Evolutionary conservation across 2,888 invertebrate genomes (phyloP).

Genomic region (Macropis europaea): DNA sequence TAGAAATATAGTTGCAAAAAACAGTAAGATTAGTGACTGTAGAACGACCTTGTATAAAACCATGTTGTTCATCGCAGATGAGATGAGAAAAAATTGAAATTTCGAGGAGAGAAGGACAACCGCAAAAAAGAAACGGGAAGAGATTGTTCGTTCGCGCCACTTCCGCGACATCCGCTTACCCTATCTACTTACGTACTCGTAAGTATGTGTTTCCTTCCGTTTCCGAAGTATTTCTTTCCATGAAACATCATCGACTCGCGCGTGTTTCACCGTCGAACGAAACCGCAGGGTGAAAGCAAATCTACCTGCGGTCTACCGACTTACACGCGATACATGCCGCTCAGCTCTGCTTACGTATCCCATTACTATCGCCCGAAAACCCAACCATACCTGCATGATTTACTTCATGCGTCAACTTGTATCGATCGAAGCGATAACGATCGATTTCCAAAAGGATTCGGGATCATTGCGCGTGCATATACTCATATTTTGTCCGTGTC

Average conservation of each 20-base stretch:
- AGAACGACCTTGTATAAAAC: no score
- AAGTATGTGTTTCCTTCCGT: constrained; percentile 51
- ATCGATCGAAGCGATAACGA: no score
- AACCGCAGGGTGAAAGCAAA: constrained; percentile 61
- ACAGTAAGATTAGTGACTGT: no score
- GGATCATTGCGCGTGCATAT: no score
- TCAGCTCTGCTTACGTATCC: constrained; percentile 1
- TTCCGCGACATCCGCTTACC: constrained; percentile 60
- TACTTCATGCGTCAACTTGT: no score
- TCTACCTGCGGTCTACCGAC: constrained; percentile 30
- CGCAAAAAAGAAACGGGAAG: constrained; percentile 68
- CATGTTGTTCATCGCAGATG: no score
- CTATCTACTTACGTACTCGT: no score
- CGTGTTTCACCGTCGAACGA: constrained; percentile 36
- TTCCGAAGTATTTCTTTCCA: constrained; percentile 57
- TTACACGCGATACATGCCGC: neutral
- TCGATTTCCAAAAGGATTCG: no score
- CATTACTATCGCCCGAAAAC: neutral
- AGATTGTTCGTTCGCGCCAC: constrained; percentile 45
- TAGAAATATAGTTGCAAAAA: no score
- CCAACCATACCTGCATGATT: neutral
- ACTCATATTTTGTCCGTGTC: no score
- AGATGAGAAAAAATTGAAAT: no score
- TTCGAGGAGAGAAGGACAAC: no score
- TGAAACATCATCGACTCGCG: constrained; percentile 50